Base-by-base conservation (phyloP, 2,888 invertebrate species). In the Acleris literana region DNA sequence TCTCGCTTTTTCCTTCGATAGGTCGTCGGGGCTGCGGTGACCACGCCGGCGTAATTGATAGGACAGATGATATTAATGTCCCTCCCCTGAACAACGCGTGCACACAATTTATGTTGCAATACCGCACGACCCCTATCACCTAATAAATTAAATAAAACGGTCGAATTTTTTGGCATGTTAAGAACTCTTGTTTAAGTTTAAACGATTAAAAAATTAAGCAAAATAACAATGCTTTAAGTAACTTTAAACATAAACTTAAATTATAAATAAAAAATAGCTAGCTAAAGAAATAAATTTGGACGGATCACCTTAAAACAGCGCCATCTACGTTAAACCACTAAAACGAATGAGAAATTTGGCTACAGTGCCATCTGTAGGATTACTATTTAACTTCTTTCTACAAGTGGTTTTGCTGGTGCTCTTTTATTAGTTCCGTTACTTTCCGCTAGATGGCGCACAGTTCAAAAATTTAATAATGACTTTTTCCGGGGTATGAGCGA, bases 1-100 rank as follows among this genome's bases (percentile, higher is more conserved):
- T 84, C 82, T 79, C 80, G 77, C 81, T 83, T 80, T 81, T 85
- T 82, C 81, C 79, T 81, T 79, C 81, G 81, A 84, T 83, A 80
- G 79, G 80, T 77, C 81, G 83, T 86, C 83, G 79, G 70, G 76
- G 71, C 76, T 78, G 79, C 79, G 80, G 82, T 84, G 85, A 86
- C 87, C 88, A 81, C 83, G 79, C 74, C 76, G 72, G 68, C 76
- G 81, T 88, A 89, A 89, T 90, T 89, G 88, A 90, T 89, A 86
- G 88, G 86, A 85, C 87, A 85, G 82, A 82, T 82, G 84, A 87
- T 88, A 88, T 88, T 88, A 88, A 88, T 87, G 85, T 81, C 80
- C 78, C 75, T 68, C 80, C 80, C 81, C 74, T 71, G 71, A 72
- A 75, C 82, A 84, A 81, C 82, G 85, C 81, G 86, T 86, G 86